Evolutionary conservation across 2,113 vertebrate genomes (phyloP).

Genomic region (Ctenomys sociabilis): DNA sequence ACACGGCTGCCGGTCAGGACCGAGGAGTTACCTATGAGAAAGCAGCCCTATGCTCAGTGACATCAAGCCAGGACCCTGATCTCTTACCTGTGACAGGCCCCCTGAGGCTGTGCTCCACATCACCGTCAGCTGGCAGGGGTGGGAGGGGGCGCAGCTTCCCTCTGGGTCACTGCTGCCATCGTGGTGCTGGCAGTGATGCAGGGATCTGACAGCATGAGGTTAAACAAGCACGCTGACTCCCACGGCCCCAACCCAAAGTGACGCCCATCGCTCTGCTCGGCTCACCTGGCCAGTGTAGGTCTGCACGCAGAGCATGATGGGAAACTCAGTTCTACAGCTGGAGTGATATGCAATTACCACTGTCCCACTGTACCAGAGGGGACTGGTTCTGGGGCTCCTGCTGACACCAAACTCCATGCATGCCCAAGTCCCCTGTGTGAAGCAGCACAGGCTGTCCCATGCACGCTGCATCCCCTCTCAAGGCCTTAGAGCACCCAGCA

Average conservation of each 20-base stretch:
- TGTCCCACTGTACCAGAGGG: neutral
- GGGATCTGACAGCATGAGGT: accelerated
- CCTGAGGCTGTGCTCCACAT: neutral
- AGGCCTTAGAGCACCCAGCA: neutral
- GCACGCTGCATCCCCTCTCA: neutral
- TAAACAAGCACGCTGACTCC: accelerated
- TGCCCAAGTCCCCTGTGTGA: neutral
- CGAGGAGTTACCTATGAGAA: accelerated
- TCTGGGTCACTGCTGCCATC: neutral
- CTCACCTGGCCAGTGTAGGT: accelerated
- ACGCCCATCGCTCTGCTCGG: accelerated
- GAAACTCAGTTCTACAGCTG: neutral
- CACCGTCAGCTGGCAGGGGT: neutral
- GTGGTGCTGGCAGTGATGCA: accelerated
- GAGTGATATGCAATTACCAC: too few species aligned
- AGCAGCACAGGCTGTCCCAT: neutral
- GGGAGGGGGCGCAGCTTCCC: too few species aligned
- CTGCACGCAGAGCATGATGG: accelerated
- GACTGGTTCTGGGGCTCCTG: neutral
- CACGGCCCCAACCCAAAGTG: too few species aligned
- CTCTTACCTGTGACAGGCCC: accelerated
- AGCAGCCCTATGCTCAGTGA: neutral
- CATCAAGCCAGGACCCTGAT: neutral
- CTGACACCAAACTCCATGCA: neutral
- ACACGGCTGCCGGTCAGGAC: too few species aligned